Evolutionary conservation across 2,113 vertebrate genomes (phyloP).

Genomic region (Nestor notabilis): DNA sequence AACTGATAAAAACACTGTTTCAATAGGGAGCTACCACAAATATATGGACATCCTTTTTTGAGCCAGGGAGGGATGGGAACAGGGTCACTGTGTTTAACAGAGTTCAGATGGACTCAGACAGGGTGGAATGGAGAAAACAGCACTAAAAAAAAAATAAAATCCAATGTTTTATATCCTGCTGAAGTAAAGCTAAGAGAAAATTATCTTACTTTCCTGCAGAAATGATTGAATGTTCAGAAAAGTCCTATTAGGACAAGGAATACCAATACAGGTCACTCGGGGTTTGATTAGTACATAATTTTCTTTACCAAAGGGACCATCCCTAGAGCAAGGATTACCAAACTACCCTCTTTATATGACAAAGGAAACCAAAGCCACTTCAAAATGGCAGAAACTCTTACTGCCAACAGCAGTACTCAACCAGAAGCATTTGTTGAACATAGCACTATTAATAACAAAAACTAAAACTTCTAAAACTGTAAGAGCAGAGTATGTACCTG

Average conservation of each 20-base stretch:
- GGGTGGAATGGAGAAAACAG: not conserved
- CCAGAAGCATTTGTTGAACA: not conserved
- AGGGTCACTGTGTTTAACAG: not conserved
- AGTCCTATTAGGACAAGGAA: not conserved
- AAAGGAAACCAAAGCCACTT: not conserved
- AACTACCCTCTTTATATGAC: not conserved
- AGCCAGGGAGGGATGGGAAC: not conserved
- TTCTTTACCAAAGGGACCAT: not conserved
- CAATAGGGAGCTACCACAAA: not conserved
- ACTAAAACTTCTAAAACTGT: not conserved
- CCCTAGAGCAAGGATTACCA: not conserved
- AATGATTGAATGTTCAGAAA: not conserved
- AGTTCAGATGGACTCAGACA: not conserved
- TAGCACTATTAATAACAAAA: not conserved
- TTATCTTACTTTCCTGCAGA: not conserved
- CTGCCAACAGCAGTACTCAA: not conserved
- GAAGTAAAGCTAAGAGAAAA: not conserved
- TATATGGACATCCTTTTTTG: rapidly evolving
- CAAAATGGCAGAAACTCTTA: not conserved
- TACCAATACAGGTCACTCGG: not conserved
- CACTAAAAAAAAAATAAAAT: rapidly evolving
- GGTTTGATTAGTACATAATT: not conserved
- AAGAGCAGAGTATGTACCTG: not conserved
- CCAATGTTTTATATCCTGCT: not conserved
- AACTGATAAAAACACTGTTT: not conserved